Conservation (phyloP, 2,888 invertebrate species). For the Andrena bicolor region DNA sequence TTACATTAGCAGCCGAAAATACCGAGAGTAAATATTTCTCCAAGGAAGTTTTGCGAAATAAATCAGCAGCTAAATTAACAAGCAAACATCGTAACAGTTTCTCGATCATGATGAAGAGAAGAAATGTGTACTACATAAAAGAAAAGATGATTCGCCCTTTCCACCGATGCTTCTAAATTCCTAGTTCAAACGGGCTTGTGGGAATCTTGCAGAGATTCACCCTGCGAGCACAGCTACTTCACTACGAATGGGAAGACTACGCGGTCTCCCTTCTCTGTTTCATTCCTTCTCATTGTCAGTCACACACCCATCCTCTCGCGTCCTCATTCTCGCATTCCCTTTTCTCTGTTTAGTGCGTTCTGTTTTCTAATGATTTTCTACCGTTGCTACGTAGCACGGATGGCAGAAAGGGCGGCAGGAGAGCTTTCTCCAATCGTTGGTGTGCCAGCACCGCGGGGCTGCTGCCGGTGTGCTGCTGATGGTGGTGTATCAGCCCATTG, state of each 20-base stretch:
- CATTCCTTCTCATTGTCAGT: not conserved
- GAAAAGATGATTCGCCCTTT: too few species aligned
- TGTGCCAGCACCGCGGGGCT: constrained; percentile 77
- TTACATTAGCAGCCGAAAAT: too few species aligned
- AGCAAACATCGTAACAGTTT: too few species aligned
- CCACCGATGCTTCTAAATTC: not conserved
- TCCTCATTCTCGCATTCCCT: not conserved
- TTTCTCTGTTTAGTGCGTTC: constrained; percentile 28
- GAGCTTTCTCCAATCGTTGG: constrained; percentile 79
- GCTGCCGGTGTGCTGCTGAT: constrained; percentile 71
- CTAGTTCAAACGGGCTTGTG: not conserved
- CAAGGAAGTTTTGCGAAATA: too few species aligned
- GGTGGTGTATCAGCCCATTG: constrained; percentile 75
- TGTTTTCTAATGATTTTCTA: constrained; percentile 71
- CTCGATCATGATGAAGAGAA: too few species aligned
- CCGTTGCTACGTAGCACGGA: constrained; percentile 83
- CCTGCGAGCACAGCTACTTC: constrained; percentile 33
- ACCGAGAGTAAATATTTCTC: too few species aligned
- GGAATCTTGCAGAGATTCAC: constrained; percentile 41
- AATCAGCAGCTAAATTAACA: too few species aligned
- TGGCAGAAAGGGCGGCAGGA: constrained; percentile 82
- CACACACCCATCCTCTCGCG: not conserved
- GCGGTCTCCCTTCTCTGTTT: not conserved
- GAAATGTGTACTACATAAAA: too few species aligned
- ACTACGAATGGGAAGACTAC: constrained; percentile 17